Percentiles rank a stretch among this genome's conserved stretches.
Evolutionary conservation across 2,888 invertebrate genomes (phyloP).

Genomic region (Prostheceraeus crozeri): DNA sequence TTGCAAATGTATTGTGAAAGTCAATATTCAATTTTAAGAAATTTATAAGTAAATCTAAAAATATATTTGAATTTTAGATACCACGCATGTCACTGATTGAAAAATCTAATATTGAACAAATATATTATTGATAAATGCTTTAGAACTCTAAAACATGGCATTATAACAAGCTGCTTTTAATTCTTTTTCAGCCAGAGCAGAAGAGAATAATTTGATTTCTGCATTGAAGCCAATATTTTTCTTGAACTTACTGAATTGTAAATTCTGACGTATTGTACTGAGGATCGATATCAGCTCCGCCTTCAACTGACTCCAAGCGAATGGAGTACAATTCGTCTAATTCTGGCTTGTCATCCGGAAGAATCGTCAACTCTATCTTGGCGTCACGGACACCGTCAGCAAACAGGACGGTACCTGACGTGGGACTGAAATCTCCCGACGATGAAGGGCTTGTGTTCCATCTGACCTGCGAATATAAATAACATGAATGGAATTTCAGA

Average conservation of each 20-base stretch:
- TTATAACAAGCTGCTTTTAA: too few species aligned
- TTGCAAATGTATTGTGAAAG: too few species aligned
- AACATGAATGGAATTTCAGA: neutral
- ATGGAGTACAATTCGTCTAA: constrained; percentile 48
- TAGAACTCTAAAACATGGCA: too few species aligned
- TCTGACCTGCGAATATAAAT: constrained; percentile 45
- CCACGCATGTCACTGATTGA: too few species aligned
- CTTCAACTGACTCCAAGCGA: constrained; percentile 45
- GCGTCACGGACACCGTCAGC: constrained; percentile 43
- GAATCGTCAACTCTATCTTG: constrained; percentile 45
- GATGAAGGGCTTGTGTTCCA: constrained; percentile 46
- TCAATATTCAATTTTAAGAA: too few species aligned
- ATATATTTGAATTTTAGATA: too few species aligned
- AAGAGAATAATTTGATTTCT: too few species aligned
- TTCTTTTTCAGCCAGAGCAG: too few species aligned
- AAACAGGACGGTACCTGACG: constrained; percentile 45
- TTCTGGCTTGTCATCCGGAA: constrained; percentile 50
- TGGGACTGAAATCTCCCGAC: constrained; percentile 45
- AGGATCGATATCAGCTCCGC: constrained; percentile 52
- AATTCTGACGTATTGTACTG: constrained; percentile 45
- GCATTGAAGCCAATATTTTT: neutral
- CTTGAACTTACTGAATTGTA: constrained; percentile 47
- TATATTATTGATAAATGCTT: too few species aligned
- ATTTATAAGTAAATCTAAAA: too few species aligned
- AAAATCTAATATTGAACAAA: too few species aligned